Evolutionary conservation across 1,140 invertebrate genomes (phyloP).

Genomic region (Adelges cooleyi): DNA sequence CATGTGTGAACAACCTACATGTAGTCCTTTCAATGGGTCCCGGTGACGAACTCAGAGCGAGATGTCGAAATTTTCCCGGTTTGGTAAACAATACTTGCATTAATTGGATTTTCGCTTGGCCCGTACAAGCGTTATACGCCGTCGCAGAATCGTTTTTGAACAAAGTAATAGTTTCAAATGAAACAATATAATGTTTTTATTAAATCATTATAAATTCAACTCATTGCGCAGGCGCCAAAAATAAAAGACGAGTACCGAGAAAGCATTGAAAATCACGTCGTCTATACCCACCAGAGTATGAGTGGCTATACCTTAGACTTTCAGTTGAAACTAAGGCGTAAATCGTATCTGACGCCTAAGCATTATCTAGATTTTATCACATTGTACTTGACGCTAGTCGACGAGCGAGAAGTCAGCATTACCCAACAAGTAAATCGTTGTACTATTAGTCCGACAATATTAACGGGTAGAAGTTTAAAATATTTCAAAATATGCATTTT

Average conservation of each 20-base stretch:
- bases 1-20: conserved; percentile 68
- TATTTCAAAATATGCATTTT: not conserved
- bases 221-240: not conserved
- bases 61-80: conserved; percentile 80
- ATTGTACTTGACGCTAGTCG: conserved; percentile 59
- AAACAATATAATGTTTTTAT: not conserved
- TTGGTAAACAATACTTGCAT: conserved; percentile 86
- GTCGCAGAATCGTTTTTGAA: conserved; percentile 48
- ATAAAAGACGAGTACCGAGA: conserved; percentile 49
- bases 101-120: conserved; percentile 89
- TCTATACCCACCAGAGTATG: conserved; percentile 66
- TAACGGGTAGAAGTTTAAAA: not conserved
- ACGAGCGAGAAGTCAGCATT: conserved; percentile 55
- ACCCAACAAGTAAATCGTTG: conserved; percentile 44
- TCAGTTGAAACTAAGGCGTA: conserved; percentile 53
- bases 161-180: not conserved
- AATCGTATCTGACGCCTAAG: conserved; percentile 79
- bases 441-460: too few relatives aligned
- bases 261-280: conserved; percentile 64
- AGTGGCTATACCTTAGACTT: conserved; percentile 60
- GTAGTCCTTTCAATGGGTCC: conserved; percentile 84
- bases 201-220: too few relatives aligned
- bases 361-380: conserved; percentile 79
- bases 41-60: conserved; percentile 61
- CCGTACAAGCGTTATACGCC: conserved; percentile 69